A percentile compares a stretch with the other conserved stretches of the same genome.
Evolutionary conservation across 2,113 vertebrate genomes (phyloP).

Genomic region (Aspiorhynchus laticeps): DNA sequence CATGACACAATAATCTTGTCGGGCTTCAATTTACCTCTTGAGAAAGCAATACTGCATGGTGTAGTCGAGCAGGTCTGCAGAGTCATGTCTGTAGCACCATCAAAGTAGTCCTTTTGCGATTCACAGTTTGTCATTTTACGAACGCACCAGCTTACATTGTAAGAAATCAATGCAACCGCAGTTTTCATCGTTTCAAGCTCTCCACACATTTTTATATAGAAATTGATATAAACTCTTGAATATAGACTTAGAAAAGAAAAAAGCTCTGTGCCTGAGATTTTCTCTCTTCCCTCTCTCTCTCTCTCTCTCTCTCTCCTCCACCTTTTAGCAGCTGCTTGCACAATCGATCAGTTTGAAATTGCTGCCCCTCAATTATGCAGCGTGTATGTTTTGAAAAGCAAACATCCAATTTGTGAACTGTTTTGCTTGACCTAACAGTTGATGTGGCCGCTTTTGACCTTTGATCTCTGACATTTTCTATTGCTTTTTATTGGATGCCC

Average conservation of each 20-base stretch:
- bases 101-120: constrained; percentile 1
- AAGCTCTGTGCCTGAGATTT: neutral
- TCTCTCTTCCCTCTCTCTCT: too few species aligned
- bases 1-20: constrained; percentile 6
- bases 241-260: neutral
- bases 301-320: neutral
- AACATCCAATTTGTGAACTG: constrained; percentile 33
- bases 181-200: neutral
- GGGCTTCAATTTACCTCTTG: neutral
- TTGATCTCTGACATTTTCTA: constrained; percentile 31
- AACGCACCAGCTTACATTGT: neutral
- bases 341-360: constrained; percentile 40
- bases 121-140: neutral
- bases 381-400: constrained; percentile 18
- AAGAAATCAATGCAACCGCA: neutral
- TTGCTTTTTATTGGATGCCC: neutral
- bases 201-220: neutral
- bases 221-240: neutral
- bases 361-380: constrained; percentile 20
- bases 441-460: constrained; percentile 17
- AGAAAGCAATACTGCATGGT: neutral
- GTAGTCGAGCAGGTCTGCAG: neutral
- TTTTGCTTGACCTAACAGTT: constrained; percentile 32
- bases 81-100: neutral
- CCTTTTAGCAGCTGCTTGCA: constrained; percentile 8